These are phyloP conservation scores for Dendrolimus pini DNA, from an alignment of 2,888 invertebrate genomes.

Conservation along the genomic window DNA sequence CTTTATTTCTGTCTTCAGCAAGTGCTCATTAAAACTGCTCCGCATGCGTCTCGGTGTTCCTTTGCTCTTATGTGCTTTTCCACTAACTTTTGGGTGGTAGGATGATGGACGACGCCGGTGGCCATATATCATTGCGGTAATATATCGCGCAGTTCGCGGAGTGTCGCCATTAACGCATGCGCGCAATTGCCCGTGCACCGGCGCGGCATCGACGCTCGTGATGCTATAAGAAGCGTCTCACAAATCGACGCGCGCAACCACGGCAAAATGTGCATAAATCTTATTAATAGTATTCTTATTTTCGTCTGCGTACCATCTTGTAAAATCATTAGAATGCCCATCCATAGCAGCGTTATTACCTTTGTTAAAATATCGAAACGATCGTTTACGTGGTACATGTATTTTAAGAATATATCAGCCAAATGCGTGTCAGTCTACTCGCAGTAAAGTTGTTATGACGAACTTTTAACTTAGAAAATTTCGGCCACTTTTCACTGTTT, in stretches of 20 bases:
- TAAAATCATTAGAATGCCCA: conserved; percentile 43
- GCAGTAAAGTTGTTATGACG: too few species aligned
- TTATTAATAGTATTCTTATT: conserved; percentile 69
- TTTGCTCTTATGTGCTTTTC: conserved; percentile 62
- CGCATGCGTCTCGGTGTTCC: conserved; percentile 45
- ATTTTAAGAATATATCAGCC: too few species aligned
- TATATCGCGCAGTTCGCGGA: conserved; percentile 69
- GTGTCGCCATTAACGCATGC: conserved; percentile 75
- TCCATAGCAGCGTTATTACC: too few species aligned
- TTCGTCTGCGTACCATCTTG: conserved; percentile 55
- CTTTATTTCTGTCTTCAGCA: conserved; percentile 73
- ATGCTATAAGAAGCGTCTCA: conserved; percentile 58
- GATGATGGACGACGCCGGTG: conserved; percentile 69
- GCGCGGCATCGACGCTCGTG: conserved; percentile 34
- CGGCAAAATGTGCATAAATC: conserved; percentile 68
- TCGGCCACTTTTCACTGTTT: too few species aligned
- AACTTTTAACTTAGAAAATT: too few species aligned
- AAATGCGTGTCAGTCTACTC: too few species aligned
- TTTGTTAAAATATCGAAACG: too few species aligned
- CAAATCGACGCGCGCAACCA: conserved; percentile 68
- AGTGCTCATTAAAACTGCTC: conserved; percentile 67
- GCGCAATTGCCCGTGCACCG: conserved; percentile 57
- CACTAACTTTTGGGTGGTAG: conserved; percentile 75
- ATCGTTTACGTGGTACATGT: too few species aligned
- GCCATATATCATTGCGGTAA: conserved; percentile 72